These are phyloP conservation scores for Typhlichthys eigenmanni DNA, from an alignment of 2,797 vertebrate genomes.

Conservation along the genomic window DNA sequence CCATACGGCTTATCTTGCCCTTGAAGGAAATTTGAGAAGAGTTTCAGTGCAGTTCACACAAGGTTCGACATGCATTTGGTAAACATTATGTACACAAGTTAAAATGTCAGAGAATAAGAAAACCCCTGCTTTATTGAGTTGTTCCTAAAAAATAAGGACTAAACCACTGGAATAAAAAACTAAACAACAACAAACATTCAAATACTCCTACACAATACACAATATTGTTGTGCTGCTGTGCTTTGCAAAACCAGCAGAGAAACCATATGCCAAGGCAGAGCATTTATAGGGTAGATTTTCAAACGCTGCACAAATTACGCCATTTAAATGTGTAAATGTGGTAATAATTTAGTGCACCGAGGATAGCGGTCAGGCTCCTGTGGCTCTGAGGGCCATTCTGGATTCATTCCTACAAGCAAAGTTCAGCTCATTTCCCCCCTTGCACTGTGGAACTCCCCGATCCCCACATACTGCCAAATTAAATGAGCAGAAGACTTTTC, in stretches of 20 bases:
- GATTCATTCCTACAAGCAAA: slow-evolving; percentile 53
- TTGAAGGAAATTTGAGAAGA: slow-evolving; percentile 8
- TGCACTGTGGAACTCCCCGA: slow-evolving; percentile 20
- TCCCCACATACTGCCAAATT: slow-evolving; percentile 30
- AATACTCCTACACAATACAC: background rate
- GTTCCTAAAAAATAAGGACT: slow-evolving; percentile 18
- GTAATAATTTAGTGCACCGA: slow-evolving; percentile 48
- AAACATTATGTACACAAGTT: background rate
- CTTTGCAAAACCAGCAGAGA: slow-evolving; percentile 45
- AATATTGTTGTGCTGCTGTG: slow-evolving; percentile 43
- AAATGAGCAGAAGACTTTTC: slow-evolving; percentile 44
- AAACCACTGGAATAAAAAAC: background rate
- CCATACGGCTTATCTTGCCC: background rate
- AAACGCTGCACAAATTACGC: slow-evolving; percentile 26
- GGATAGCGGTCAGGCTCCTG: slow-evolving; percentile 40
- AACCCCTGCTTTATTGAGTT: slow-evolving; percentile 32
- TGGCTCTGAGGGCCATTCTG: slow-evolving; percentile 57
- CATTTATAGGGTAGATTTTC: slow-evolving; percentile 27
- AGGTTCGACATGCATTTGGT: background rate
- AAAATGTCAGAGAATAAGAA: slow-evolving; percentile 18
- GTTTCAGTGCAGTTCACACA: background rate
- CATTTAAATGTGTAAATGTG: slow-evolving; percentile 60
- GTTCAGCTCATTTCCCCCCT: slow-evolving; percentile 53
- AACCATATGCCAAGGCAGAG: slow-evolving; percentile 24
- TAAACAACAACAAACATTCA: background rate